A percentile compares a stretch with the other conserved stretches of the same genome.
Conservation (phyloP, 2,113 vertebrate genomes). For the Asarcornis scutulata region DNA sequence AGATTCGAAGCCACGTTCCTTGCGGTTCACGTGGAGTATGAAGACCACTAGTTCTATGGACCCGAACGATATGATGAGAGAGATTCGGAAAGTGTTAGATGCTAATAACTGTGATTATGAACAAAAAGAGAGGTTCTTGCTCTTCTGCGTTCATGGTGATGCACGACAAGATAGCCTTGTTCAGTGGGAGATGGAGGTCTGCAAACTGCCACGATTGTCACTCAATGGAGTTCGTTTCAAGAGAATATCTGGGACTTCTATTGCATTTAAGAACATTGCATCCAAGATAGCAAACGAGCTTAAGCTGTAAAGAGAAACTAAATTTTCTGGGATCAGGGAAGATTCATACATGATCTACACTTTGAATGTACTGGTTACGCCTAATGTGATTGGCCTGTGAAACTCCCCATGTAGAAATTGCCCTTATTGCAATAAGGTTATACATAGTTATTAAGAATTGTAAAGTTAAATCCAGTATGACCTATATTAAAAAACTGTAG, state of each 20-base stretch:
- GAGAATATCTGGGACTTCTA: constrained; percentile 96
- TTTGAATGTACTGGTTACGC: constrained; percentile 85
- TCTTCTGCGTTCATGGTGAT: constrained; percentile 97
- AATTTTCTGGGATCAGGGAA: constrained; percentile 80
- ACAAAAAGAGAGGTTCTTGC: constrained; percentile 96
- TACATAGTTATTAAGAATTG: constrained; percentile 85
- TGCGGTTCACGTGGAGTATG: constrained; percentile 99
- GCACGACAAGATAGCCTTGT: constrained; percentile 94
- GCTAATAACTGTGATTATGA: constrained; percentile 98
- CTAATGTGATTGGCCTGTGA: constrained; percentile 78
- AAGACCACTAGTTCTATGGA: constrained; percentile 99
- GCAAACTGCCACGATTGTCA: constrained; percentile 93
- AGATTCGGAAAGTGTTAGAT: constrained; percentile 96
- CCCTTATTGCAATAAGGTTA: constrained; percentile 93
- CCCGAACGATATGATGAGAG: constrained; percentile 96
- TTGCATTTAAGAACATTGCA: constrained; percentile 98
- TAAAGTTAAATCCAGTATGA: constrained; percentile 83
- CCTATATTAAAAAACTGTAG: constrained; percentile 83
- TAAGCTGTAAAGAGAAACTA: constrained; percentile 87
- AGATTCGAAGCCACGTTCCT: constrained; percentile 93
- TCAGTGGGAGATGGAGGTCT: constrained; percentile 98
- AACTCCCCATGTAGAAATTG: constrained; percentile 79
- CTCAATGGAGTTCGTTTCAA: constrained; percentile 98
- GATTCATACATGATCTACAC: constrained; percentile 78
- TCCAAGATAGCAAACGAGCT: constrained; percentile 99